Base-by-base conservation (phyloP, 1,140 invertebrate genomes). In the Bombus huntii region DNA sequence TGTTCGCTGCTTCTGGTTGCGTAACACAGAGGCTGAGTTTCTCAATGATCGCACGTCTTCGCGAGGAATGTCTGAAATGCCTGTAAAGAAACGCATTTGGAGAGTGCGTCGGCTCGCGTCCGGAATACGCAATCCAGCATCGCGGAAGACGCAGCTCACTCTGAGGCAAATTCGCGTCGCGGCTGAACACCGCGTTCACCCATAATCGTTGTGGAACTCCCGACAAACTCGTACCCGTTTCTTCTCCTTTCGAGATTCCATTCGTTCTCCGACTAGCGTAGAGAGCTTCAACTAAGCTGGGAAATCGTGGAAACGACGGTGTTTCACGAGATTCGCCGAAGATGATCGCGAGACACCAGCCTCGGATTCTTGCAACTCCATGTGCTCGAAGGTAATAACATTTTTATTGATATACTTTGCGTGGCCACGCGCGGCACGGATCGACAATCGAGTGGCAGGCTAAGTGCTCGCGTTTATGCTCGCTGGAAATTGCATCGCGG, bases 81-180 rank as follows among this genome's bases (percentile, higher is more conserved):
- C 42, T 70, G 44, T 13, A 22, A 13, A n/a, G 42, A n/a, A 37
- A 47, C 44, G 42, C 31, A 15, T 53, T 25, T 25, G 22, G 18
- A 53, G 44, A 53, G 44, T 75, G 44, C 73, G 73, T 53, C 18
- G 15, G 9, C 12, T 37, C 31, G 44, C 22, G 73, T 13, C 8
- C 42, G 44, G 65, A 70, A 80, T 80, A 79, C 77, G 77, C 77
- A 47, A 79, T 79, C 44, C n/a, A 13, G 6, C 25, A 3, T 53
- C 9, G 22, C 5, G 12, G 39, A 22, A 47, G 77, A 79, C 47
- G 77, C 44, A 39, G 44, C 31, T n/a, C 25, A n/a, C 34, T 57
- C 3, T 3, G 57, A 8, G 3, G 57, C 57, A 31, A 77, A 77
- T 77, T 77, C 37, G 75, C 15, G 15, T 39, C 57, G 25, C 47